Evolutionary conservation across 2,797 vertebrate species (phyloP), one percentile per base, ranked within the genome.

Genomic region (Melanogrammus aeglefinus): DNA sequence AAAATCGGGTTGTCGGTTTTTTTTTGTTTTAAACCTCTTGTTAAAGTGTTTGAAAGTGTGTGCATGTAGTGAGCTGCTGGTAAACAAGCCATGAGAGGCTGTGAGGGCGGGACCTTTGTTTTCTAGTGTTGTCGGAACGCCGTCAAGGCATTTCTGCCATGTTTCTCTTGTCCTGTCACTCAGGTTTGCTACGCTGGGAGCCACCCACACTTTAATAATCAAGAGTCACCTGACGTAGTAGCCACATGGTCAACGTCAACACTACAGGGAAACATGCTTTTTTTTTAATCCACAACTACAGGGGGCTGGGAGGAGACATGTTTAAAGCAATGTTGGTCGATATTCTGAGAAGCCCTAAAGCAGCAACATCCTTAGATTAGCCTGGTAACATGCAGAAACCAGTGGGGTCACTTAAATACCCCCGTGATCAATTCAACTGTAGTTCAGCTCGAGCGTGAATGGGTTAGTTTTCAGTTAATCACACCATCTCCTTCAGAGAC

Each of bases 401-500:
- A 63, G 57, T 24, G 47, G 47, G 8, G n/a, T 63, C 21, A 69
- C 24, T 69, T 63, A 21, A 69, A 69, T 27, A 69, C 63, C 63
- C 63, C 10, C 2, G 9, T 24, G 9, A 4, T 69, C 63, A 12
- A 24, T 63, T 69, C 2, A 69, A 69, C n/a, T 66, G 24, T 66
- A 24, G 21, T 63, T 63, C 57, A 63, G 63, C 57, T 63, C 6
- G 1, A 63, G 57, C 5, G 5, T 63, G 57, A 63, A 24, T 69
- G 27, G 63, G 63, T 69, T 69, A 27, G 9, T 69, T 27, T 69
- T 69, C 24, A 69, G 63, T 69, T 69, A 69, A 69, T 69, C 63
- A 27, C 63, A 66, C 51, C 21, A 9, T 63, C 57, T 63, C 57
- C 21, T 18, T 51, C 47, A 51, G 47, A 18, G 21, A 63, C 57